Evolutionary conservation across 2,888 invertebrate genomes (phyloP).

Genomic region (Acanthacorydalis orientalis): DNA sequence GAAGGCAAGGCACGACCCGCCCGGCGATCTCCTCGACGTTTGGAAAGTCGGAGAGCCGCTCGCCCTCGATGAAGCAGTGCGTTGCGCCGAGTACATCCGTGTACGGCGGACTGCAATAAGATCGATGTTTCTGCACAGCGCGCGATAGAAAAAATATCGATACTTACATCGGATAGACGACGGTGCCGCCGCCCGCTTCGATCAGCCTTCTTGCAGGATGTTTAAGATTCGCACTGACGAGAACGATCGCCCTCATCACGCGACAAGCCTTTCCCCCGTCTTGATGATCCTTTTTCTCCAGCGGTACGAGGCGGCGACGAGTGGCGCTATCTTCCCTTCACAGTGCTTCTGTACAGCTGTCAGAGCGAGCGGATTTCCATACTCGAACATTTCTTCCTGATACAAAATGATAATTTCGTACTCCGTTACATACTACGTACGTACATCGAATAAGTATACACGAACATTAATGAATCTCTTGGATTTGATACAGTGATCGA

Average conservation of each 20-base stretch:
- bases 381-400: conserved; percentile 70
- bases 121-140: conserved; percentile 5
- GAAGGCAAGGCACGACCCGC: neutral
- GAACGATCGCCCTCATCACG: conserved; percentile 38
- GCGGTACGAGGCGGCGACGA: conserved; percentile 42
- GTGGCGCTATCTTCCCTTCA: conserved; percentile 27
- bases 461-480: conserved; percentile 47
- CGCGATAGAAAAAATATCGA: neutral
- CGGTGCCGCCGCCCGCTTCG: conserved; percentile 57
- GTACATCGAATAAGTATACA: conserved; percentile 7
- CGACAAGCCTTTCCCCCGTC: conserved; percentile 27
- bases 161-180: conserved; percentile 40
- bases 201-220: conserved; percentile 52
- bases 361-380: conserved; percentile 57
- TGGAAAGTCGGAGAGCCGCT: conserved; percentile 15
- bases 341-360: conserved; percentile 28
- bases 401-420: conserved; percentile 8
- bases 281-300: conserved; percentile 46
- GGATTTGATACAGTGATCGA: conserved; percentile 44
- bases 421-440: neutral
- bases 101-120: conserved; percentile 35
- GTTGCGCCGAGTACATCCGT: conserved; percentile 36
- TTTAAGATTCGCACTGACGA: conserved; percentile 30
- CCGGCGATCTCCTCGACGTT: conserved; percentile 7
- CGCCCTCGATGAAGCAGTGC: conserved; percentile 53